phyloP scores from a whole-genome alignment of 2,797 vertebrate genomes.

The Gambusia yucatana region DNA sequence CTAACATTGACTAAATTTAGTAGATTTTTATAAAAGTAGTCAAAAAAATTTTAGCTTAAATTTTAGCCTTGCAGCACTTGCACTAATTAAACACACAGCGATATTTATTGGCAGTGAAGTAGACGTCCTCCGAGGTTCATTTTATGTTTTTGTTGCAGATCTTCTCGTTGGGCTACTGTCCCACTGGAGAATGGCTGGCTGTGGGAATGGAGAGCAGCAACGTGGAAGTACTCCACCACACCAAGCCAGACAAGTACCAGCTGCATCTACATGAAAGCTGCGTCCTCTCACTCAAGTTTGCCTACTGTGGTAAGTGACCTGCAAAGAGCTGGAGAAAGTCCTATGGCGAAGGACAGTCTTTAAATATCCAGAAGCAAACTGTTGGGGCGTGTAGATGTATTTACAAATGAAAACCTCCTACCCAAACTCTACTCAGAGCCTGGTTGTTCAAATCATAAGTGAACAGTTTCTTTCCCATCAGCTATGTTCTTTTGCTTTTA shows the following conservation, averaged over 20 bases:
- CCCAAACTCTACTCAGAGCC: background rate
- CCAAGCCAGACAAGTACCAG: constrained; percentile 97
- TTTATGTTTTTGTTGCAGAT: constrained; percentile 76
- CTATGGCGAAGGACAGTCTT: background rate
- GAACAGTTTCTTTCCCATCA: background rate
- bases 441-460: background rate
- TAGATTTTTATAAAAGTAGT: too few relatives aligned
- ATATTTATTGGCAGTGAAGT: background rate
- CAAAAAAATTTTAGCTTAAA: too few relatives aligned
- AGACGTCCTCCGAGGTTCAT: background rate
- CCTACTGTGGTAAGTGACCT: constrained; percentile 89
- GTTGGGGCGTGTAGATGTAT: background rate
- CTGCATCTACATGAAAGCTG: constrained; percentile 97
- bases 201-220: constrained; percentile 99
- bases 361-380: background rate
- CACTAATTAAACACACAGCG: background rate
- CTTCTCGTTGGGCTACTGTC: constrained; percentile 96
- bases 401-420: background rate
- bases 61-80: too few relatives aligned
- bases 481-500: background rate
- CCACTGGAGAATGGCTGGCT: constrained; percentile 94
- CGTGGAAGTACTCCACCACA: constrained; percentile 94
- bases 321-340: background rate
- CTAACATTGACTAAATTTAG: too few relatives aligned
- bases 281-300: constrained; percentile 95